These are phyloP conservation scores for Diceros bicornis DNA, from an alignment of 2,797 vertebrate genomes.

Conservation along the genomic window DNA sequence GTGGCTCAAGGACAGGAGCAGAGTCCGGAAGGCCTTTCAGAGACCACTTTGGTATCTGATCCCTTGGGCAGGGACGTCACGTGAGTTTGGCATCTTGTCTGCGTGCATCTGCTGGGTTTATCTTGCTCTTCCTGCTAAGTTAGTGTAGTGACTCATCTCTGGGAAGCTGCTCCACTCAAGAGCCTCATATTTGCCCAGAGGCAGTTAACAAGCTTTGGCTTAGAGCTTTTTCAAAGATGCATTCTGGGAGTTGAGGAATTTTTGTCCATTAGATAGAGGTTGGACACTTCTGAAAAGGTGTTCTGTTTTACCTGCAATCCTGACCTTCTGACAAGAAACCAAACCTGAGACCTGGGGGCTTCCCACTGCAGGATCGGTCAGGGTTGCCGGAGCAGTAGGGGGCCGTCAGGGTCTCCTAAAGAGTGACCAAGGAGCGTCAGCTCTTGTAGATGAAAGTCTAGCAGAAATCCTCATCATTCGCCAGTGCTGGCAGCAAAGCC, in stretches of 20 bases:
- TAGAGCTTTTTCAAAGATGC: neutral
- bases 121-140: neutral
- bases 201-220: no score
- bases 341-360: neutral
- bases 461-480: neutral
- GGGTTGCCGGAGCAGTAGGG: neutral
- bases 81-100: neutral
- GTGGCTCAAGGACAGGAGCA: no score
- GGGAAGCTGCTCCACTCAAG: neutral
- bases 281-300: neutral
- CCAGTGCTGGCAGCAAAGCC: neutral
- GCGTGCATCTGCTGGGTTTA: accelerated
- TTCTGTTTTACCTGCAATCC: neutral
- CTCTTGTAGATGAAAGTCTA: neutral
- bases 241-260: neutral
- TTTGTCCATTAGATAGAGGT: neutral
- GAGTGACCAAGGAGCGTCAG: accelerated
- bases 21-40: neutral
- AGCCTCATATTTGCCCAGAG: neutral
- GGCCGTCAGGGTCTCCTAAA: no score
- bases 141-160: neutral
- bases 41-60: neutral
- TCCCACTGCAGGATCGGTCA: neutral
- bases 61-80: accelerated
- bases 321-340: neutral